These are phyloP conservation scores for Circaetus cinerascens DNA, from an alignment of 2,113 vertebrate genomes.

Conservation along the genomic window DNA sequence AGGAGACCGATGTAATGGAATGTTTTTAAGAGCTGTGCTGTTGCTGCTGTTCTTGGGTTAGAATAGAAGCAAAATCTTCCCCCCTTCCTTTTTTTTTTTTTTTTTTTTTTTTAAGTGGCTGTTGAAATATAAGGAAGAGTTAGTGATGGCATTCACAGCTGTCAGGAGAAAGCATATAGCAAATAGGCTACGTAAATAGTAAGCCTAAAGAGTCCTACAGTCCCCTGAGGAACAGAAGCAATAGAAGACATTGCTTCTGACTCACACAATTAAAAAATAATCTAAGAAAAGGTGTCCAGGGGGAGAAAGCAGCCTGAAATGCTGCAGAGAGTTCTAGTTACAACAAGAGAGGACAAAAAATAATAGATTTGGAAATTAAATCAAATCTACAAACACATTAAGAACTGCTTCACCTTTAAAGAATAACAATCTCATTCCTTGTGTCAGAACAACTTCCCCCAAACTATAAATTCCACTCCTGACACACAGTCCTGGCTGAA, in stretches of 20 bases:
- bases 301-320: not conserved
- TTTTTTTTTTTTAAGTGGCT: not conserved
- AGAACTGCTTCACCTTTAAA: not conserved
- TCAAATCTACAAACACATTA: not conserved
- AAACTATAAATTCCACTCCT: not conserved
- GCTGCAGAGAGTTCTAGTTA: not conserved
- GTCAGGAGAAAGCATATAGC: not conserved
- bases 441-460: not conserved
- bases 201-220: not conserved
- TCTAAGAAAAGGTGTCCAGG: not conserved
- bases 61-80: too few species aligned
- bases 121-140: not conserved
- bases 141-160: not conserved
- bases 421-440: not conserved
- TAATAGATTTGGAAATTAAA: not conserved
- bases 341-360: not conserved
- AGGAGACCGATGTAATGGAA: not conserved
- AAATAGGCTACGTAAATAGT: not conserved
- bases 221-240: not conserved
- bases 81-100: fast-evolving
- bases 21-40: not conserved
- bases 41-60: too few species aligned
- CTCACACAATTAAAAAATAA: not conserved
- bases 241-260: not conserved
- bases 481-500: not conserved